These are phyloP conservation scores for Ptychoptera albimana DNA, from an alignment of 2,888 invertebrate genomes.

Conservation along the genomic window DNA sequence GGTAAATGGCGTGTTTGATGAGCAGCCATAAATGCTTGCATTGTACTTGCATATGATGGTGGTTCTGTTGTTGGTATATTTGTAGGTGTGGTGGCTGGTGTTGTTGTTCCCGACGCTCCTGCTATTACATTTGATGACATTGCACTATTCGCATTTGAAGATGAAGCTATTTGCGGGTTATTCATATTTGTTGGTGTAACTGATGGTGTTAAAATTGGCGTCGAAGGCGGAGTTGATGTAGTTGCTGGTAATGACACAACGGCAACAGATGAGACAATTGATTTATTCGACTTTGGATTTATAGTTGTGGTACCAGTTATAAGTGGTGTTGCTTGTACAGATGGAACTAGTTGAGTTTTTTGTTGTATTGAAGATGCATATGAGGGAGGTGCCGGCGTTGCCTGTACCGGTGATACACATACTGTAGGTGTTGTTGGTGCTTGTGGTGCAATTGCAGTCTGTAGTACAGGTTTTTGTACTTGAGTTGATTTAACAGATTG, in stretches of 20 bases:
- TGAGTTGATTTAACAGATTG: constrained; percentile 92
- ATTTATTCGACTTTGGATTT: constrained; percentile 22
- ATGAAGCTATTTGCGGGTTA: constrained; percentile 20
- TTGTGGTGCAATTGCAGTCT: constrained; percentile 88
- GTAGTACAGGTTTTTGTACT: constrained; percentile 85
- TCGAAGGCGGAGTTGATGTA: constrained; percentile 30
- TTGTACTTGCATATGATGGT: constrained; percentile 81
- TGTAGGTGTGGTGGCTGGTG: constrained; percentile 15
- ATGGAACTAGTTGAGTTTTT: constrained; percentile 33
- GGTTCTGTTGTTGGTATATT: constrained; percentile 71
- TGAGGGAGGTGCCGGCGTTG: constrained; percentile 54
- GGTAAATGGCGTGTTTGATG: constrained; percentile 33
- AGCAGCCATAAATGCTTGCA: constrained; percentile 48
- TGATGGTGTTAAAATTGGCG: constrained; percentile 33
- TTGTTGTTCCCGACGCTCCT: constrained; percentile 9
- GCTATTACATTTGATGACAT: constrained; percentile 13
- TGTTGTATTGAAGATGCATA: constrained; percentile 69
- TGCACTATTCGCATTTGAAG: constrained; percentile 3
- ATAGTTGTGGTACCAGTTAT: constrained; percentile 29
- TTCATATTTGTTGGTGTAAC: constrained; percentile 35
- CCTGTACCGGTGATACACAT: constrained; percentile 29
- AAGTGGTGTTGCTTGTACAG: constrained; percentile 37
- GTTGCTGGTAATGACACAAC: constrained; percentile 19
- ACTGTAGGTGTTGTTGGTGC: constrained; percentile 47
- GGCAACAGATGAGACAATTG: not conserved